Conservation (phyloP, 1,140 invertebrate species). For the Globodera ellingtonae region DNA sequence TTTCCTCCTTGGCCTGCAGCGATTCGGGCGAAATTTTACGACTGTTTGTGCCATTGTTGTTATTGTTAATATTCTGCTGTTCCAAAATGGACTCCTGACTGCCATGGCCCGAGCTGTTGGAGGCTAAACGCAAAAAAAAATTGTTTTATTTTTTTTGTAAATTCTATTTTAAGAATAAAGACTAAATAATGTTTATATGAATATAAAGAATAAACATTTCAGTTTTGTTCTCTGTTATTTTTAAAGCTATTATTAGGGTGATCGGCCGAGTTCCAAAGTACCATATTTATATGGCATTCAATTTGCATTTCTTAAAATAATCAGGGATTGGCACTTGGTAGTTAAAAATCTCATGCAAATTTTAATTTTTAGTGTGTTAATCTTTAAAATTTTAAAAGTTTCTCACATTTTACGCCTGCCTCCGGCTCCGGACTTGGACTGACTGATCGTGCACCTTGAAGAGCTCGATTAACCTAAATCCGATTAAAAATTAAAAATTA, state of each 20-base stretch:
- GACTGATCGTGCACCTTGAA: background rate
- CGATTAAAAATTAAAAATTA: background rate
- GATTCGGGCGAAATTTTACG: slow-evolving; percentile 3
- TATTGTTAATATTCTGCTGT: background rate
- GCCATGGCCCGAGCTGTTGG: background rate
- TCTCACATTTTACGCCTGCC: background rate
- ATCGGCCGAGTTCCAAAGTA: no score
- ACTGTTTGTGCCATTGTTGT: slow-evolving; percentile 8
- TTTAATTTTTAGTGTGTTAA: background rate
- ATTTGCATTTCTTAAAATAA: no score
- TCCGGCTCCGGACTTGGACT: slow-evolving; percentile 6
- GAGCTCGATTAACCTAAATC: background rate
- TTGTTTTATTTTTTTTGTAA: no score
- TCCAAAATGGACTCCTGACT: background rate
- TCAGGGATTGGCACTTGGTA: no score
- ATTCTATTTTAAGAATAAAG: no score
- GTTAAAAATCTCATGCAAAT: no score
- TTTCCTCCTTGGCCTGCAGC: slow-evolving; percentile 8
- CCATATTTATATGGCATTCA: no score
- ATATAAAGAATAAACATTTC: no score
- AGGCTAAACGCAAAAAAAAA: background rate
- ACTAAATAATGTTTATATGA: no score
- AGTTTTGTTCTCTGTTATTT: no score
- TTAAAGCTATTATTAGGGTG: no score
- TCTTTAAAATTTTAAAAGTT: background rate